These are phyloP conservation scores for Hydropotes inermis DNA, from an alignment of 2,113 vertebrate genomes.

Conservation along the genomic window DNA sequence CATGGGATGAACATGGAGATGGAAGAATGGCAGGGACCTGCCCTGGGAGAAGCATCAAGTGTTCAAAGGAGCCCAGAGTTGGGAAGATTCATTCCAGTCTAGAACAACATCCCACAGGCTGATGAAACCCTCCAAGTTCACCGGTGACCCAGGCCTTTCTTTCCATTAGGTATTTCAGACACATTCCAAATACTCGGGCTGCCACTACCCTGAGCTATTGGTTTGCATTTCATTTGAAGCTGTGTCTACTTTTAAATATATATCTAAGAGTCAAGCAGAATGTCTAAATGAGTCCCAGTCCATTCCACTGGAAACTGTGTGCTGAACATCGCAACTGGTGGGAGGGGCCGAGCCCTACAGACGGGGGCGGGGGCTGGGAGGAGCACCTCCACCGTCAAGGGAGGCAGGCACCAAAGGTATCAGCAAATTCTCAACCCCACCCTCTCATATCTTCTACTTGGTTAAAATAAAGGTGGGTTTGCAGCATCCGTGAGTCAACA, in stretches of 20 bases:
- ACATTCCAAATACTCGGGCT: not conserved
- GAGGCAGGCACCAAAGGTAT: not conserved
- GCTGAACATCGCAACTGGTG: not conserved
- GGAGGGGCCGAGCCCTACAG: not conserved
- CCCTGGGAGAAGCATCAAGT: not conserved
- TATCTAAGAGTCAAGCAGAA: not conserved
- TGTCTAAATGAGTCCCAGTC: not conserved
- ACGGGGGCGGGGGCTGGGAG: fast-evolving
- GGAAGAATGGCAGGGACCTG: not conserved
- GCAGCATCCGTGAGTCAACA: not conserved
- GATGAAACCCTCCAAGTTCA: not conserved
- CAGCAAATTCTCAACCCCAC: not conserved
- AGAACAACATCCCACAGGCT: not conserved
- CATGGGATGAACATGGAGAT: not conserved
- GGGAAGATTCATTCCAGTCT: not conserved
- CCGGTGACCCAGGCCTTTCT: not conserved
- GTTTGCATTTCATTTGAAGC: conserved; percentile 38
- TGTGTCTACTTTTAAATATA: conserved; percentile 30
- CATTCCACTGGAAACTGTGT: not conserved
- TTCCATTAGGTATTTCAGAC: not conserved
- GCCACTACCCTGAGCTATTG: not conserved
- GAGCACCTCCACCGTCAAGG: not conserved
- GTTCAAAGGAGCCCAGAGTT: not conserved
- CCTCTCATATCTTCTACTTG: not conserved
- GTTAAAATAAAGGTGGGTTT: not conserved